Conservation (phyloP, 2,113 vertebrate genomes). For the Xenotilapia flavipinnis region DNA sequence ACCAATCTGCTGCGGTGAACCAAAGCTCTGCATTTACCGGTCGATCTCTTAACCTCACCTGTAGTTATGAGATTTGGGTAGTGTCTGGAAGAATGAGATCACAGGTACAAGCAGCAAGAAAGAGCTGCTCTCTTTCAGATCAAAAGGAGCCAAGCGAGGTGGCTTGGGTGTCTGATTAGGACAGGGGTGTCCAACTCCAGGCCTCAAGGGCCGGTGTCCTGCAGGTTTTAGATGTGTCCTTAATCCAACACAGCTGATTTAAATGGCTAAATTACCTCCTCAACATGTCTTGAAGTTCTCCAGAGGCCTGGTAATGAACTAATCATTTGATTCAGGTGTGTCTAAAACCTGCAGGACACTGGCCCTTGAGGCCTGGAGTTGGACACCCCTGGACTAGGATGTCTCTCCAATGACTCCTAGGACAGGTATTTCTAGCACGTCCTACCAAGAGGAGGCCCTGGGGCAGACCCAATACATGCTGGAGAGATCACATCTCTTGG, state of each 20-base stretch:
- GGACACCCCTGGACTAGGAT: background rate
- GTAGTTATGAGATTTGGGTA: background rate
- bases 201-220: accelerated
- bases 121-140: background rate
- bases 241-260: background rate
- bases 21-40: accelerated
- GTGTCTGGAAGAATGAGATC: background rate
- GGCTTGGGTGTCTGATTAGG: background rate
- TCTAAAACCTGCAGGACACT: background rate
- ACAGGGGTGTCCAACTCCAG: background rate
- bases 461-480: background rate
- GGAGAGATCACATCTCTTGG: background rate
- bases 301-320: background rate
- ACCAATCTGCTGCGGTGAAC: background rate
- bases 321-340: background rate
- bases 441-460: background rate
- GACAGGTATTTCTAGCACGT: background rate
- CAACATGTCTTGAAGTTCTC: background rate
- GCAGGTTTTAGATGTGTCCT: background rate
- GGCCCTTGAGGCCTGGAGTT: background rate
- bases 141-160: background rate
- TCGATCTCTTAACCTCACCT: background rate
- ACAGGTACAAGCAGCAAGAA: background rate
- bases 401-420: background rate
- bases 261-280: background rate